Percentiles rank a stretch among this genome's conserved stretches.
Conservation (phyloP, 1,140 invertebrate genomes). For the Pseudomyrmex concolor region DNA sequence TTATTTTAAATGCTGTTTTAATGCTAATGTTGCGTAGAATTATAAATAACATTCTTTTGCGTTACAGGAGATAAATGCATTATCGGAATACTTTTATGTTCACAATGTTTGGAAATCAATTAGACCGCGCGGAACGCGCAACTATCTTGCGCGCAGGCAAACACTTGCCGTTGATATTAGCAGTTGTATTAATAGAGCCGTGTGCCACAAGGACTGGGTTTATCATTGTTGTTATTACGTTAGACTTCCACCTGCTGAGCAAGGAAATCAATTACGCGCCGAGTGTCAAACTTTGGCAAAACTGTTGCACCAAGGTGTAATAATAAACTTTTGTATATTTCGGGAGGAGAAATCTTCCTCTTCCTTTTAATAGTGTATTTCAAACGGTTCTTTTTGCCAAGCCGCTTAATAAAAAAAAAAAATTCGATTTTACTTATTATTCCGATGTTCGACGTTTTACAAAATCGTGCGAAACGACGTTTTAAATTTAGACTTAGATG, state of each 20-base stretch:
- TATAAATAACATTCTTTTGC: background rate
- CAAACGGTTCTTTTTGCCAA: background rate
- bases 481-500: constrained; percentile 18
- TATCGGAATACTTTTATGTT: background rate
- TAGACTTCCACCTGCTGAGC: constrained; percentile 44
- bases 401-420: background rate
- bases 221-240: constrained; percentile 51
- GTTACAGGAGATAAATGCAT: background rate
- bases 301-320: constrained; percentile 22
- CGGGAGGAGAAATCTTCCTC: background rate
- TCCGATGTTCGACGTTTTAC: background rate
- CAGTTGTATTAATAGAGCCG: constrained; percentile 45
- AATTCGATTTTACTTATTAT: constrained; percentile 23
- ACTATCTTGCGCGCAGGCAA: constrained; percentile 10
- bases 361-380: background rate
- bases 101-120: constrained; percentile 10
- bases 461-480: constrained; percentile 6
- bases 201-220: constrained; percentile 6
- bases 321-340: constrained; percentile 49
- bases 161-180: constrained; percentile 25
- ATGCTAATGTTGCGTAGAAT: background rate
- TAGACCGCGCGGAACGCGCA: background rate
- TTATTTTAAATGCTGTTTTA: background rate
- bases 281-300: constrained; percentile 25
- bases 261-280: constrained; percentile 36